A percentile compares a stretch with the other conserved stretches of the same genome.
Conservation (phyloP, 1,140 invertebrate species). For the Gryllus bimaculatus region DNA sequence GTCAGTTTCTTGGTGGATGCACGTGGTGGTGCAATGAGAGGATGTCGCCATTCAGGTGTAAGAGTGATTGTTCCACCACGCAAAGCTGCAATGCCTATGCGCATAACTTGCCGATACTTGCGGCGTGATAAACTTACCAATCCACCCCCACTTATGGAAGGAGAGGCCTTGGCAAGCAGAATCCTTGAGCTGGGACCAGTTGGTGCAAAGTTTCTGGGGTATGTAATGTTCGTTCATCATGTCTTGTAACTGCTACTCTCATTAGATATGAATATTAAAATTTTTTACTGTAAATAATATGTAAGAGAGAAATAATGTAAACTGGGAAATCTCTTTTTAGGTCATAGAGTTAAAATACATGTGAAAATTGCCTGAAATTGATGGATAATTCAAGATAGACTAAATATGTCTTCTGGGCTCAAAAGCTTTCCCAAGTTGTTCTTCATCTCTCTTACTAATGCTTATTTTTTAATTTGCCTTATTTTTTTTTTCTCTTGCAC, state of each 20-base stretch:
- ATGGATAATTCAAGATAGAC: too few relatives aligned
- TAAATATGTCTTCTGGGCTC: too few relatives aligned
- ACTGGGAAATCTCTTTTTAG: too few relatives aligned
- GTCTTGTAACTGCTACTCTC: background rate
- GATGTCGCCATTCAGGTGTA: slow-evolving; percentile 89
- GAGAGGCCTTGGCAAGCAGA: slow-evolving; percentile 84
- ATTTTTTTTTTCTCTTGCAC: too few relatives aligned
- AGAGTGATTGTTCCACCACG: slow-evolving; percentile 89
- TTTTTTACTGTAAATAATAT: too few relatives aligned
- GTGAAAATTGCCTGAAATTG: too few relatives aligned
- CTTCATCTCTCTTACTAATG: too few relatives aligned
- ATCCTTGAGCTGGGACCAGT: slow-evolving; percentile 91
- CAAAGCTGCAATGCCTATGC: slow-evolving; percentile 83
- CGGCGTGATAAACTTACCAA: slow-evolving; percentile 69
- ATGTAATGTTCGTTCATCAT: slow-evolving; percentile 28
- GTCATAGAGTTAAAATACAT: too few relatives aligned
- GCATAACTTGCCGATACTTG: slow-evolving; percentile 85
- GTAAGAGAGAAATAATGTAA: too few relatives aligned
- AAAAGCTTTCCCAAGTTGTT: too few relatives aligned
- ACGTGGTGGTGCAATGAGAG: slow-evolving; percentile 90
- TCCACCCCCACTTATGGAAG: slow-evolving; percentile 90
- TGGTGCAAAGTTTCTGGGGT: slow-evolving; percentile 91
- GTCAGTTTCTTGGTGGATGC: slow-evolving; percentile 97
- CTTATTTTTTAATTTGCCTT: too few relatives aligned
- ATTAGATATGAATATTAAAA: too few relatives aligned